Conservation (phyloP, 2,888 invertebrate species). For the Troides oblongomaculatus region DNA sequence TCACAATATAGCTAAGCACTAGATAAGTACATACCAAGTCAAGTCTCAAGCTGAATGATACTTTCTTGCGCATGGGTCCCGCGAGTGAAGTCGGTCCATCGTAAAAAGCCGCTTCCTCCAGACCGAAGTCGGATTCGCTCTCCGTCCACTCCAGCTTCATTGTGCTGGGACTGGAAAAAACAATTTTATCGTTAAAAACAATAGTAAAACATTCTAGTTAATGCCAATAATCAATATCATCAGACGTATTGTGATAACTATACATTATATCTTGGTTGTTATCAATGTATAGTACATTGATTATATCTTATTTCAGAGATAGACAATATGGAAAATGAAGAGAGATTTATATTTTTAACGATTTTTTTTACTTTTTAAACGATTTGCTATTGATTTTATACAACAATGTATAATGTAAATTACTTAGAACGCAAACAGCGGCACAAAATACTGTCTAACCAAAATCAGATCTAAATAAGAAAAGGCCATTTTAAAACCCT, state of each 20-base stretch:
- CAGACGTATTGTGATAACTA: background rate
- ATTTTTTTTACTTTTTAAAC: too few relatives aligned
- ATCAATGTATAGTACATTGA: background rate
- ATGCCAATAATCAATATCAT: background rate
- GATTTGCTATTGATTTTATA: too few relatives aligned
- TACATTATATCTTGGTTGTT: background rate
- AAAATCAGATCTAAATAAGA: background rate
- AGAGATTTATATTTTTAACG: too few relatives aligned
- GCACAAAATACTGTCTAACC: background rate
- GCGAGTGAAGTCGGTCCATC: slow-evolving; percentile 78
- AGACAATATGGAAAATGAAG: background rate
- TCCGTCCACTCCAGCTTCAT: slow-evolving; percentile 83
- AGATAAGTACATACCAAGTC: slow-evolving; percentile 60
- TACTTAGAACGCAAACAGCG: background rate
- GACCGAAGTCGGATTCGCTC: slow-evolving; percentile 82
- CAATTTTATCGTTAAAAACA: background rate
- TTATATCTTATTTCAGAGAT: background rate
- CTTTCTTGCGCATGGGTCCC: slow-evolving; percentile 71
- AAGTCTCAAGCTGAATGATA: slow-evolving; percentile 72
- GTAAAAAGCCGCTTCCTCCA: slow-evolving; percentile 86
- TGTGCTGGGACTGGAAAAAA: slow-evolving; percentile 71
- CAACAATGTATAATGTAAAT: too few relatives aligned
- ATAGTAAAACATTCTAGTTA: background rate
- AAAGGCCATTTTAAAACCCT: slow-evolving; percentile 27
- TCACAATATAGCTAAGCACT: background rate